Percentiles rank a stretch among this genome's conserved stretches.
Evolutionary conservation across 2,113 vertebrate species (phyloP).

Genomic region (Sterrhoptilus dennistouni): DNA sequence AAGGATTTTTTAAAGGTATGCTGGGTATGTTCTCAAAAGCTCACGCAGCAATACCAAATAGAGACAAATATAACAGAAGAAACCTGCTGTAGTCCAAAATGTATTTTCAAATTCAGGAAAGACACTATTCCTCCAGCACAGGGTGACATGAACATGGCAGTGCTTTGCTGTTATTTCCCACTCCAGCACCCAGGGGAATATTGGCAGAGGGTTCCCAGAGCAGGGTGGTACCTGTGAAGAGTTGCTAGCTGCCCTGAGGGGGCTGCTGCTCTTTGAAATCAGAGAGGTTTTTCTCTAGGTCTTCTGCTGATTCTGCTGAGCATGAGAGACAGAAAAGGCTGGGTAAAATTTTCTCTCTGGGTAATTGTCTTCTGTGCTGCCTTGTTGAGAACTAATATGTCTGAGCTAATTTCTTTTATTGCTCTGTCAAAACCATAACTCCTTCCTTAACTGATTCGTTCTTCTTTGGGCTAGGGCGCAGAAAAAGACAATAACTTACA

Average conservation of each 20-base stretch:
- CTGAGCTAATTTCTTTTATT: background rate
- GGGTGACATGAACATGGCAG: background rate
- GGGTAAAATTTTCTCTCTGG: background rate
- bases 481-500: background rate
- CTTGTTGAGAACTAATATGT: background rate
- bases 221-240: background rate
- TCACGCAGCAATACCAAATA: background rate
- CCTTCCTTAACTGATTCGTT: background rate
- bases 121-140: background rate
- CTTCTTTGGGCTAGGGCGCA: background rate
- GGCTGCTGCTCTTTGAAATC: background rate
- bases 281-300: background rate
- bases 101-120: background rate
- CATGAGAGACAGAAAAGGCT: background rate
- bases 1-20: background rate
- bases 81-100: background rate
- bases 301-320: background rate
- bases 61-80: background rate
- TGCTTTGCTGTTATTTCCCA: fast-evolving
- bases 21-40: background rate
- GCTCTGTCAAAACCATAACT: background rate
- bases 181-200: background rate
- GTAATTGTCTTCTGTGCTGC: background rate
- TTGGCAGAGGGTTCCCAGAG: background rate
- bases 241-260: background rate